Evolutionary conservation across 2,888 invertebrate species (phyloP), one percentile per base, ranked within the genome.

Genomic region (Drosophila demipolita): DNA sequence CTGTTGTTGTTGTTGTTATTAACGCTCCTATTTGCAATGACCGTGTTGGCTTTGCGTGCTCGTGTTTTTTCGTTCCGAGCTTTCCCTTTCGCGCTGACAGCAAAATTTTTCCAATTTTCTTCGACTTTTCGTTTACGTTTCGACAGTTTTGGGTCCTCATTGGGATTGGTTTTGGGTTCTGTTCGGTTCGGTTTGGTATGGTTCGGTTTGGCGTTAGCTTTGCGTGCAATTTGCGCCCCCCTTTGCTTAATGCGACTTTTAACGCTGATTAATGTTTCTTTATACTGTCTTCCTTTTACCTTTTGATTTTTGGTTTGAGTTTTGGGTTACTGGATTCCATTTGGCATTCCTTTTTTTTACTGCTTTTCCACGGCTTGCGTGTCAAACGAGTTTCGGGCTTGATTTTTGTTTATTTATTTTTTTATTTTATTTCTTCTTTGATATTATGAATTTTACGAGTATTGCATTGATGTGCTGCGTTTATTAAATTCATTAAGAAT

Each of bases 161-260:
- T 71, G 68, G 69, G 67, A 66, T 71, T 71, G 52, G 58, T 54
- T 66, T 68, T n/a, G 49, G 23, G 29, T 29, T 29, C 29, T 0
- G 5, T 62, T 63, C 33, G 17, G 35, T 62, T 58, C 23, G 5
- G 58, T 74, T 69, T 9, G 26, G 65, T 38, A 75, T n/a, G 52
- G 68, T 54, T 64, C 33, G 60, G 67, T 61, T 73, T 33, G 58
- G 33, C 57, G 26, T 57, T 67, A 59, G 57, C 50, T 58, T 71
- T 73, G 80, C 80, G 80, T 80, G 80, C 78, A 78, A 77, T 81
- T 81, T 76, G 72, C 66, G 57, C 60, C 33, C 57, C n/a, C 3
- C 20, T 23, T 86, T 81, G 81, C 86, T 84, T 84, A 89, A 89
- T 89, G 90, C 88, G 87, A 87, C 87, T 89, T 87, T 87, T 89